A percentile compares a stretch with the other conserved stretches of the same genome.
These are phyloP conservation scores for Clinocottus analis DNA, from an alignment of 2,113 vertebrate species.

Conservation along the genomic window DNA sequence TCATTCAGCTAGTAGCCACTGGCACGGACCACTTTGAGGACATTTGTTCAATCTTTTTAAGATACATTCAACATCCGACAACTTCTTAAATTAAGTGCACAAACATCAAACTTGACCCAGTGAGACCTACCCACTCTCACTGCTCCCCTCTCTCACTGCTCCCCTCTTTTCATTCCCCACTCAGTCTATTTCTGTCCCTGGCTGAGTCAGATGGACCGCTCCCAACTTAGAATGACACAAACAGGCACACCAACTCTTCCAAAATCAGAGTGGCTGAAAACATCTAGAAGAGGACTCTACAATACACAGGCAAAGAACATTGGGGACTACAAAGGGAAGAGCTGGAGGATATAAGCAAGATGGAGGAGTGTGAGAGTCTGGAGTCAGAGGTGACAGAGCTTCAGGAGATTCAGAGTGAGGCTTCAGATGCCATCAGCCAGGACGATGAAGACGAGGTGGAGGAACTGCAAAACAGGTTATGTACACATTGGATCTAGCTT, in stretches of 20 bases:
- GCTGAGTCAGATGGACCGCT: conserved; percentile 87
- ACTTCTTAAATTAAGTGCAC: neutral
- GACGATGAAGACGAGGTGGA: conserved; percentile 83
- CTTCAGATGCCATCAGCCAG: conserved; percentile 68
- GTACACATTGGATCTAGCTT: conserved; percentile 8
- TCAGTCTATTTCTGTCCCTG: conserved; percentile 91
- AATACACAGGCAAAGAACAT: conserved; percentile 34
- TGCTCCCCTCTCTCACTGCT: conserved; percentile 13
- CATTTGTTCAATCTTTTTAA: neutral
- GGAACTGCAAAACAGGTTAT: conserved; percentile 88
- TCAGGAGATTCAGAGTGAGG: conserved; percentile 75
- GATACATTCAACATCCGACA: neutral
- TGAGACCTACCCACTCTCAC: neutral
- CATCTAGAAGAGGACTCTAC: conserved; percentile 44
- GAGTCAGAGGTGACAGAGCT: conserved; percentile 77
- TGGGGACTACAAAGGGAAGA: conserved; percentile 12
- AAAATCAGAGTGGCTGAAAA: conserved; percentile 65
- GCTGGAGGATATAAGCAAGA: conserved; percentile 64
- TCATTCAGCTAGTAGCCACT: conserved; percentile 8
- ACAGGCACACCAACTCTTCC: conserved; percentile 65
- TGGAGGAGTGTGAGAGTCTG: conserved; percentile 78
- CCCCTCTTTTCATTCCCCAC: conserved; percentile 64
- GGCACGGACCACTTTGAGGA: neutral
- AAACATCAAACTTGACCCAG: neutral
- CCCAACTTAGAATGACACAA: conserved; percentile 82